Conservation (phyloP, 1,140 invertebrate genomes). For the Drosophila kanapiae region DNA sequence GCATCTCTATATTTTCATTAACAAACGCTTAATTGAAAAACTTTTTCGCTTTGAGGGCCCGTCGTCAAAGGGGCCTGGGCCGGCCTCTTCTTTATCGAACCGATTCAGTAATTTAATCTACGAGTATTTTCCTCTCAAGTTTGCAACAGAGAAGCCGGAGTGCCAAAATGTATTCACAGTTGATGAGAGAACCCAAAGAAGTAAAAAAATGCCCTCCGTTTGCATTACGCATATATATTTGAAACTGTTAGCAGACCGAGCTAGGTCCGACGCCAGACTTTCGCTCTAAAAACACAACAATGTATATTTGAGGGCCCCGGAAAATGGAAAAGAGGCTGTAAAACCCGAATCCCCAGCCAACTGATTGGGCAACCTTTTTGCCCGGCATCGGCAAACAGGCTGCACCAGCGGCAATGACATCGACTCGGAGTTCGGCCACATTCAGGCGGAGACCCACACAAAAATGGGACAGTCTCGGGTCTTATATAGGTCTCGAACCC, state of each 20-base stretch:
- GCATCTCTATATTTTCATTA: constrained; percentile 64
- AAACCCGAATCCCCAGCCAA: constrained; percentile 44
- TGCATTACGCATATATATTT: constrained; percentile 38
- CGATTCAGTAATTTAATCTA: constrained; percentile 38
- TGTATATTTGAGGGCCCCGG: constrained; percentile 32
- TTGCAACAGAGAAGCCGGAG: constrained; percentile 12
- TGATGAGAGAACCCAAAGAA: constrained; percentile 11
- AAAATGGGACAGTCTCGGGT: neutral
- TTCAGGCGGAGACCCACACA: constrained; percentile 29
- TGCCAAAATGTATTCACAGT: constrained; percentile 33
- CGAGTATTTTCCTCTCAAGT: constrained; percentile 28
- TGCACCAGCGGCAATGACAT: constrained; percentile 40
- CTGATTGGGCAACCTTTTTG: constrained; percentile 48
- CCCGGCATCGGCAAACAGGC: constrained; percentile 30
- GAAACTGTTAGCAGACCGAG: constrained; percentile 5
- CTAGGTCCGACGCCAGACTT: constrained; percentile 19
- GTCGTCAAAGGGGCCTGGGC: constrained; percentile 34
- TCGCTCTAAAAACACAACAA: constrained; percentile 24
- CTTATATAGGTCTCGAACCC: neutral
- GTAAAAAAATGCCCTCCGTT: constrained; percentile 4
- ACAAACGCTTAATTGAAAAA: constrained; percentile 81
- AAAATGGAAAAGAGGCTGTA: constrained; percentile 52
- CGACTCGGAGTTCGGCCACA: constrained; percentile 65
- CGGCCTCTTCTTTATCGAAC: constrained; percentile 48
- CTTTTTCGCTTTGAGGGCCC: constrained; percentile 66